Evolutionary conservation across 2,113 vertebrate genomes (phyloP).

Genomic region (Limnothrissa miodon): DNA sequence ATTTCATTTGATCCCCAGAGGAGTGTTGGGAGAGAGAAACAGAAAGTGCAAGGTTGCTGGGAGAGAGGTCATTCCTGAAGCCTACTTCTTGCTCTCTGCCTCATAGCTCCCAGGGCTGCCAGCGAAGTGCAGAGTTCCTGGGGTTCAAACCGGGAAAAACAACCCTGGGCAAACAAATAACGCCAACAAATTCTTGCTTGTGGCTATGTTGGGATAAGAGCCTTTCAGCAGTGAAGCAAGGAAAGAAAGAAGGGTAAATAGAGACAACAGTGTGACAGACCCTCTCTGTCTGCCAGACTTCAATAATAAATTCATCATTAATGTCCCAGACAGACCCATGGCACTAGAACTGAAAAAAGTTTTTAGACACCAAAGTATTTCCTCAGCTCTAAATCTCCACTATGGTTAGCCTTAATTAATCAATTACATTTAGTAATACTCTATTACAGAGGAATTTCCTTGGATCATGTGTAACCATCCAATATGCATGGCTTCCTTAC

Average conservation of each 20-base stretch:
- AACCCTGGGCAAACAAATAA: slow-evolving; percentile 19
- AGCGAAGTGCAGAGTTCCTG: background rate
- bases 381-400: background rate
- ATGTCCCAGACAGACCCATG: background rate
- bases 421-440: background rate
- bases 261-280: slow-evolving; percentile 20
- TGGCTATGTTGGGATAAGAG: background rate
- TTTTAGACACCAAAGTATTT: background rate
- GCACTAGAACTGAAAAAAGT: background rate
- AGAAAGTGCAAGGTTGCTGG: background rate
- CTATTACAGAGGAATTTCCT: slow-evolving; percentile 23
- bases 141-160: slow-evolving; percentile 14
- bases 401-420: background rate
- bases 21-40: background rate
- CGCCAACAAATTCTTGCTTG: slow-evolving; percentile 27
- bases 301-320: slow-evolving; percentile 46
- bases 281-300: slow-evolving; percentile 27
- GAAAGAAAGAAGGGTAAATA: background rate
- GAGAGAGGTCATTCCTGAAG: background rate
- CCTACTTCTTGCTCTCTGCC: background rate
- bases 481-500: slow-evolving; percentile 36
- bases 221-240: background rate
- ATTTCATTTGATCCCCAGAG: slow-evolving; percentile 7
- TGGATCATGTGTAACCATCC: slow-evolving; percentile 18
- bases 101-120: slow-evolving; percentile 5